A percentile compares a stretch with the other conserved stretches of the same genome.
These are phyloP conservation scores for Dicycla oo DNA, from an alignment of 2,888 invertebrate genomes.

Conservation along the genomic window DNA sequence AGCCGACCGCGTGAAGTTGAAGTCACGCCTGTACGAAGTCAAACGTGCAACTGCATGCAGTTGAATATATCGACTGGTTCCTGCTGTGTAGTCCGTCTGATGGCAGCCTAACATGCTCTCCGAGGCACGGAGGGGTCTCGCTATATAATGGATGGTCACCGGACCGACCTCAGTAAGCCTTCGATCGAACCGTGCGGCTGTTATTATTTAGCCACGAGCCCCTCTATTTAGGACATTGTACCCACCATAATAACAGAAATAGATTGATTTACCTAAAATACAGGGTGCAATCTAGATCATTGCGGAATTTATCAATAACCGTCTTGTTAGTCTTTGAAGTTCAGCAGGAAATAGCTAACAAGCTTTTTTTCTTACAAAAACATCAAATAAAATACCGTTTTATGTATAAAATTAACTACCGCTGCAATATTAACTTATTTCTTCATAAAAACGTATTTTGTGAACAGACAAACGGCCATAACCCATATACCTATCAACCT, in stretches of 20 bases:
- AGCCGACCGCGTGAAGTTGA: no score
- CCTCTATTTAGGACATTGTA: no score
- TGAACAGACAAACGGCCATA: conserved; percentile 48
- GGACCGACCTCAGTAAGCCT: no score
- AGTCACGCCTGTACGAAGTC: no score
- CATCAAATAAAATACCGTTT: conserved; percentile 43
- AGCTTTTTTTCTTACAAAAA: conserved; percentile 15
- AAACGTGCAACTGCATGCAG: no score
- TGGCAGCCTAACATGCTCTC: no score
- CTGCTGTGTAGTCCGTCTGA: no score
- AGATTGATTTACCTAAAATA: neutral
- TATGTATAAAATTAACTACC: conserved; percentile 52
- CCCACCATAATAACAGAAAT: neutral
- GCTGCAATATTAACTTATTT: conserved; percentile 44
- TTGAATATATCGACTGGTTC: no score
- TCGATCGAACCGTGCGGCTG: no score
- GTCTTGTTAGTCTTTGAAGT: conserved; percentile 34
- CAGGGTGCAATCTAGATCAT: neutral
- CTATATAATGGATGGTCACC: no score
- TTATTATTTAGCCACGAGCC: no score
- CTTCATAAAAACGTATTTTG: conserved; percentile 42
- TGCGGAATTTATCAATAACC: conserved; percentile 9
- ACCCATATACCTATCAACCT: conserved; percentile 55
- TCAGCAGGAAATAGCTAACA: conserved; percentile 25
- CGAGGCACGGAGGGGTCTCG: no score